Evolutionary conservation across 2,113 vertebrate genomes (phyloP).

Genomic region (Rissa tridactyla): DNA sequence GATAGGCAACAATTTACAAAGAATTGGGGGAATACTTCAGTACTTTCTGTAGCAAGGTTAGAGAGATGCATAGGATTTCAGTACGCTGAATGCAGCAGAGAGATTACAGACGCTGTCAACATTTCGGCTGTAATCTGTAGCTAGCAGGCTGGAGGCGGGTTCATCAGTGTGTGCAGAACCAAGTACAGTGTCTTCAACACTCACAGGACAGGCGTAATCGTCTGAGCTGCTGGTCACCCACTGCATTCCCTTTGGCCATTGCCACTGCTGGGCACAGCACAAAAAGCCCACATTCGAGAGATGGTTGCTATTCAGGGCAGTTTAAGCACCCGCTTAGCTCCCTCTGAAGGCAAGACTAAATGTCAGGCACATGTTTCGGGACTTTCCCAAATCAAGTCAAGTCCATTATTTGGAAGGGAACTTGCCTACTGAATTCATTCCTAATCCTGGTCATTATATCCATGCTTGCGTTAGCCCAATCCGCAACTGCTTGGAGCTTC

Average conservation of each 20-base stretch:
- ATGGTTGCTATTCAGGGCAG: not conserved
- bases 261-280: not conserved
- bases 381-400: not conserved
- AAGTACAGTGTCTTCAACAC: not conserved
- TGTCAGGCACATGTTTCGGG: not conserved
- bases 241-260: not conserved
- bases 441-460: not conserved
- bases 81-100: not conserved
- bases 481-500: not conserved
- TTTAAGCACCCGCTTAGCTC: not conserved
- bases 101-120: not conserved
- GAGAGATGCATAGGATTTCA: not conserved
- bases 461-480: not conserved
- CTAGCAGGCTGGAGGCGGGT: not conserved
- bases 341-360: not conserved
- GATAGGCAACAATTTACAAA: not conserved
- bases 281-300: not conserved
- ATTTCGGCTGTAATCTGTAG: not conserved
- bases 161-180: not conserved
- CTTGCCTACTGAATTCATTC: not conserved
- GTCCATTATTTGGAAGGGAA: not conserved
- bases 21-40: not conserved
- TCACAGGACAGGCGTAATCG: not conserved
- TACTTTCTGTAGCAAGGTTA: not conserved
- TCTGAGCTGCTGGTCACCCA: not conserved